These are phyloP conservation scores for Callocephalon fimbriatum DNA, from an alignment of 2,113 vertebrate species.

Conservation along the genomic window DNA sequence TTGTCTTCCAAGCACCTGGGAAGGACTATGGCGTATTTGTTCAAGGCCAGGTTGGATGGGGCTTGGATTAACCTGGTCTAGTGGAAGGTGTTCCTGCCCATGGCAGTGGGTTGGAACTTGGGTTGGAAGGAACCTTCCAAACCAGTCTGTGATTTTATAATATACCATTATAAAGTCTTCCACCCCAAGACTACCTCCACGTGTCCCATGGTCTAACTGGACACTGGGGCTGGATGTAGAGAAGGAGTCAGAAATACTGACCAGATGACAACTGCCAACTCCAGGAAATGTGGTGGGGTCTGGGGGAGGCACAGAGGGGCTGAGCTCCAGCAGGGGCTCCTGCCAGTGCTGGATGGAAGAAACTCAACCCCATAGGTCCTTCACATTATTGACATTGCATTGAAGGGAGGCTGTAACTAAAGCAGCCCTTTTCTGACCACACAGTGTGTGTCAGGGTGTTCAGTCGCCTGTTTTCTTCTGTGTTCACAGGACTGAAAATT, in stretches of 20 bases:
- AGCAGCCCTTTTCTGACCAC: too few species aligned
- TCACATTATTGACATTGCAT: too few species aligned
- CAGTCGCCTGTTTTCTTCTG: neutral
- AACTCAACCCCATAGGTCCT: too few species aligned
- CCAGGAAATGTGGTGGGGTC: neutral
- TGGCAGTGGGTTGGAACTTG: neutral
- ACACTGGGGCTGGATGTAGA: accelerated
- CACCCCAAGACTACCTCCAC: accelerated
- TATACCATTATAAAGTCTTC: neutral
- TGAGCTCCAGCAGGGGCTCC: too few species aligned
- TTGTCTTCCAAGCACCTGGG: accelerated
- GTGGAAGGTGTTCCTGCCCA: neutral
- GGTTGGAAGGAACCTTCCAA: too few species aligned
- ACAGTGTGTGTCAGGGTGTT: neutral
- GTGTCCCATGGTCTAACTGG: accelerated
- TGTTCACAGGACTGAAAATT: neutral
- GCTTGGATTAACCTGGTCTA: neutral
- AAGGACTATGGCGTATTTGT: neutral
- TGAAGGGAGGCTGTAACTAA: too few species aligned
- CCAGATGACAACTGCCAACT: neutral
- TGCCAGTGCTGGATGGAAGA: too few species aligned
- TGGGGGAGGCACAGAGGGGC: too few species aligned
- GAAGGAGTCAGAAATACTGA: neutral
- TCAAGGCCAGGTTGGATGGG: neutral
- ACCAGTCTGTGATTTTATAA: neutral